Evolutionary conservation across 2,113 vertebrate species (phyloP), one percentile per base, ranked within the genome.

Genomic region (Muntiacus reevesi): DNA sequence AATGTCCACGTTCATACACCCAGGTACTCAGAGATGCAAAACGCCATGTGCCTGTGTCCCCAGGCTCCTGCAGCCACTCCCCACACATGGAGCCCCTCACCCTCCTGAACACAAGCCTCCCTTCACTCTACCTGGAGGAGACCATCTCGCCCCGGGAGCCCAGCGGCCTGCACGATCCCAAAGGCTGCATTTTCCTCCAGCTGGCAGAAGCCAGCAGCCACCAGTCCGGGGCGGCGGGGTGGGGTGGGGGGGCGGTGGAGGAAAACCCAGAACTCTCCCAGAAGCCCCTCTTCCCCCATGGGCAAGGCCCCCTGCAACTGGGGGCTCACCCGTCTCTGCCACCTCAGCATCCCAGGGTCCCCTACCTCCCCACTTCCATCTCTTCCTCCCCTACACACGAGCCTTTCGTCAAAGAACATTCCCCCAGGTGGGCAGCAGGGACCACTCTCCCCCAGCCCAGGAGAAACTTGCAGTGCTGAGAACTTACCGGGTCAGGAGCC

Each of bases 61-160:
- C 12, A 19, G 45, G 40, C 3, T 0, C 17, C 76, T 12, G 23
- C 78, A 16, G 47, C 30, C 64, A 55, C 50, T 33, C 59, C n/a
- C 27, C 78, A 30, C 28, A 27, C 47, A 4, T 0, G 6, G 55
- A 62, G 11, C 76, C 30, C 30, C 6, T 3, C 0, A 2, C 50
- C 36, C 14, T 85, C 50, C 52, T 74, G 52, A 50, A 36, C 82
- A 83, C 0, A 17, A 59, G 40, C 60, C 40, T 45, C 60, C 40
- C 28, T 40, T 57, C 60, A 30, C 52, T 59, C 36, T 47, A 33
- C 50, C 21, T 23, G 19, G 8, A 85, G 52, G 57, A 79, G 78
- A 71, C 2, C 1, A 36, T 30, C 3, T 71, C 5, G 28, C 30
- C 76, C 52, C 1, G 0, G 50, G 59, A 19, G 14, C 36, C 59